Base-by-base conservation (phyloP, 2,888 invertebrate species). In the Drosophila pegasa region DNA sequence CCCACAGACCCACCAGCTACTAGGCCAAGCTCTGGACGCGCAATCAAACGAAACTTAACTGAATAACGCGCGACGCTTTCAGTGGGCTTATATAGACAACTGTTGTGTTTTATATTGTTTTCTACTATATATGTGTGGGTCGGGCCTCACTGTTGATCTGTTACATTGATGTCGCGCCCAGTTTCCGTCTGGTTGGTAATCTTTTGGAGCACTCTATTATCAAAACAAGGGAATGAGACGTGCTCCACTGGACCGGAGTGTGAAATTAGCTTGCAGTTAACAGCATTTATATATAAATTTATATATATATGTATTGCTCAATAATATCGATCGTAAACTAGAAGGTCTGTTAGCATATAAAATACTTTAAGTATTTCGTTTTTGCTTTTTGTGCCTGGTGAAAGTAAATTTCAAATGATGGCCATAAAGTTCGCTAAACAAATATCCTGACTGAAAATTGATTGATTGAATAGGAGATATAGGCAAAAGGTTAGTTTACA, bases 61-160 rank as follows among this genome's bases (percentile, higher is more conserved):
- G 38, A 75, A 85, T 74, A 59, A 57, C 63, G 76, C 87, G 79
- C 74, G 67, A 74, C 60, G 62, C 54, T 74, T 71, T 68, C 68
- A 57, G 63, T 54, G 57, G 52, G 67, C 69, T 87, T 78, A 27
- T 87, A 83, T 83, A 87, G 71, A 52, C 66, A 72, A 78, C 57
- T 70, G 20, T 71, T 68, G 50, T 60, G 33, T 61, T 55, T 50
- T 50, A 20, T 33, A 48, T 22, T 33, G 5, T 25, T 50, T 29
- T 52, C 1, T 14, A 58, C 54, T 55, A 37, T 22, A 14, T 41
- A 35, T 48, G 54, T 65, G 60, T 63, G 45, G 55, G 67, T 52
- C 54, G 61, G 40, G 50, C 37, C 33, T 48, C 20, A 45, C 25
- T 59, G 73, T 62, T 41, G 41, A 71, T 59, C 43, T 29, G 40